Base-by-base conservation (phyloP, 2,113 vertebrate genomes). In the Datnioides undecimradiatus region DNA sequence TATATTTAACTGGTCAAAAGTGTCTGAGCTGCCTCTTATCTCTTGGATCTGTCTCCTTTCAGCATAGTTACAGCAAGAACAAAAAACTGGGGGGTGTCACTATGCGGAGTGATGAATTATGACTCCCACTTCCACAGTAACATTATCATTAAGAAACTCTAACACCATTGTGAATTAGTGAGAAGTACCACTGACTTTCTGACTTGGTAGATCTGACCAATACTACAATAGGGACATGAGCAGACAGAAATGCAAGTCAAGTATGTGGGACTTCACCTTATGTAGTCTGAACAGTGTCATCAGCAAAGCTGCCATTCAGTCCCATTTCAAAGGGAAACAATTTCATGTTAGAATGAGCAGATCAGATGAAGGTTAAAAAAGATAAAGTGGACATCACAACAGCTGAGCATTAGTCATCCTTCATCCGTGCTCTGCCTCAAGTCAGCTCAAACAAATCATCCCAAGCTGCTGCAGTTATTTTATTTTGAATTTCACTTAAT, bases 71-170 rank as follows among this genome's bases (percentile, higher is more conserved):
- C 75, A 86, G 88, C 72, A 79, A 74, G 70, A 75, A 91, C 94
- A 90, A 90, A 92, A 95, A 93, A 94, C 14, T 21, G 25, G 3
- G 5, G 27, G 23, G 48, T n/a, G 33, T 46, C 33, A 92, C 85
- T 93, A 89, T 94, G 93, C 93, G 94, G 94, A 94, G 93, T 94
- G 92, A 96, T 92, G 91, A 89, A 95, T 96, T 93, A 91, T 93
- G 51, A 82, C 52, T n/a, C 51, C 64, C 67, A 75, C 88, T 93
- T 92, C 93, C 21, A 13, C 16, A 27, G 9, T 91, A 94, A 94
- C n/a, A 96, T 96, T 95, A 95, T 40, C 55, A 54, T 45, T 21
- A 36, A 43, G 34, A 34, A 38, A 16, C 38, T 58, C 1, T 94
- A 94, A 95, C 92, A 92, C 92, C 23, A 25, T 19, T 92, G 89